phyloP scores from a whole-genome alignment of 2,113 vertebrate genomes.

The Smithornis capensis region DNA sequence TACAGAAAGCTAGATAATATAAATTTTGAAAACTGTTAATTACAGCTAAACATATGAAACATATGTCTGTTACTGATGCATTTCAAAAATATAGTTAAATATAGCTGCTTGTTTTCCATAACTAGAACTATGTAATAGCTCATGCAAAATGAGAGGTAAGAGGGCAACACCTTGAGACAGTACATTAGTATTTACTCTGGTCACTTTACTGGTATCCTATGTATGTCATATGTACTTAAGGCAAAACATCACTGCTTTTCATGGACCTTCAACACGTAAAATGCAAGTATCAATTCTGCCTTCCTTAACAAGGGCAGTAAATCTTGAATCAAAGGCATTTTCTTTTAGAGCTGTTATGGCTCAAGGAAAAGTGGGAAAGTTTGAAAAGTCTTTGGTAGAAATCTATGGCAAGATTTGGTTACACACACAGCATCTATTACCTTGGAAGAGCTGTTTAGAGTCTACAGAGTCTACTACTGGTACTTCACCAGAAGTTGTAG shows the following conservation, averaged over 20 bases:
- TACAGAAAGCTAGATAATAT: background rate
- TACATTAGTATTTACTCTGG: background rate
- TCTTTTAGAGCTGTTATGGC: background rate
- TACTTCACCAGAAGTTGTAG: background rate
- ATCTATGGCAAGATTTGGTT: background rate
- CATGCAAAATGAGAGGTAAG: background rate
- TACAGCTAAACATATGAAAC: constrained; percentile 22
- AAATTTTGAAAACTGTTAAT: background rate
- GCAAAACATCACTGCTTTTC: background rate
- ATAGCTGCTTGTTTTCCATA: background rate
- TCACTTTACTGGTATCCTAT: background rate
- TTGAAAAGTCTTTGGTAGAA: background rate
- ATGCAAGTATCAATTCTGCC: background rate
- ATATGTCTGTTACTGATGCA: background rate
- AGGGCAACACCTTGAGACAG: background rate
- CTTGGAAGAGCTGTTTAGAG: background rate
- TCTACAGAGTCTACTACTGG: background rate
- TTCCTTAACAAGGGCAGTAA: background rate
- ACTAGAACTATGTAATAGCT: background rate
- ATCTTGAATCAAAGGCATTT: background rate
- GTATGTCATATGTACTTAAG: background rate
- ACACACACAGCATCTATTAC: background rate
- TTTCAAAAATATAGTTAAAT: constrained; percentile 16
- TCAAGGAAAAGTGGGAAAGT: background rate
- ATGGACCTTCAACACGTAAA: background rate